Conservation (phyloP, 2,797 vertebrate species). For the Silurus aristotelis region DNA sequence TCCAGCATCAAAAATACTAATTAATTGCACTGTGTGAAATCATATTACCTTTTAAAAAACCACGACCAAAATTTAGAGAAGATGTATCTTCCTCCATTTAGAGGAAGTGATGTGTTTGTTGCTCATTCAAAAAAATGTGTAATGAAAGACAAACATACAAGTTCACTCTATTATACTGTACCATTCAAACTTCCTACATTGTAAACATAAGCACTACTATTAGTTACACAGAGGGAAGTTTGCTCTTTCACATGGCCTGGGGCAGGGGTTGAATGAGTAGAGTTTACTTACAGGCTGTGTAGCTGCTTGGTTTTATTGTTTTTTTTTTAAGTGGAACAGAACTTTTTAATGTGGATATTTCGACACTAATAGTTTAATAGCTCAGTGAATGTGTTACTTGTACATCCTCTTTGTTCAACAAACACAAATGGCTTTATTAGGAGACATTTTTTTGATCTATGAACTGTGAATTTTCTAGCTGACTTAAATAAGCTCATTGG, state of each 20-base stretch:
- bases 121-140: background rate
- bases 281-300: background rate
- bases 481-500: background rate
- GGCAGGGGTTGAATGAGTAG: background rate
- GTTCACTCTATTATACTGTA: background rate
- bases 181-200: background rate
- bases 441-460: background rate
- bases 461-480: no score
- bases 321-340: background rate
- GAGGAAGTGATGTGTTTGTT: background rate
- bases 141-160: background rate
- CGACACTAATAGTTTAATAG: background rate
- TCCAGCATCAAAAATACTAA: background rate
- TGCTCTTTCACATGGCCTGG: slow-evolving; percentile 7
- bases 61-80: background rate
- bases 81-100: background rate
- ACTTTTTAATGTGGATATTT: background rate
- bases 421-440: background rate
- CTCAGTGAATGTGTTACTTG: background rate
- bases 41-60: background rate
- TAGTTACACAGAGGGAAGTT: background rate
- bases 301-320: background rate
- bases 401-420: background rate
- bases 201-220: background rate
- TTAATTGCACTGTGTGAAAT: background rate